Percentiles rank a stretch among this genome's conserved stretches.
phyloP scores from a whole-genome alignment of 1,140 invertebrate genomes.

The Sitophilus oryzae region DNA sequence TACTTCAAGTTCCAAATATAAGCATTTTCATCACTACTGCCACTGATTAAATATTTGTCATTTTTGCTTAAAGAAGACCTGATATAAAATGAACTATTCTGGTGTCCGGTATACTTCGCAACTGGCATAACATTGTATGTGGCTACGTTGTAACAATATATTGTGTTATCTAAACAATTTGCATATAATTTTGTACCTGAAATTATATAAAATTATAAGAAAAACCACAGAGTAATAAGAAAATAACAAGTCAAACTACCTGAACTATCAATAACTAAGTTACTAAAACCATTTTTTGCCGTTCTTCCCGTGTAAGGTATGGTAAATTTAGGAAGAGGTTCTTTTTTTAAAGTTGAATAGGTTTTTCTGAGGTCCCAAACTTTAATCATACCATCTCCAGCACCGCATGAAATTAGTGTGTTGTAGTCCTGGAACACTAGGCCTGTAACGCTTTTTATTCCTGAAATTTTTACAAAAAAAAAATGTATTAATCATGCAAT shows the following conservation, averaged over 20 bases:
- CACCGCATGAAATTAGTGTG: conserved; percentile 72
- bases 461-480: too few species aligned
- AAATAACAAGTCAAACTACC: conserved; percentile 3
- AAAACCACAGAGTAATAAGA: neutral
- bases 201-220: too few species aligned
- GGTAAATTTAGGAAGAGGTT: conserved; percentile 63
- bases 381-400: conserved; percentile 78
- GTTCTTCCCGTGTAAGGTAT: conserved; percentile 66
- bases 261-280: conserved; percentile 64
- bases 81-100: conserved; percentile 75
- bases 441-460: conserved; percentile 65
- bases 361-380: conserved; percentile 82
- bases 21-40: conserved; percentile 75
- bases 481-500: neutral
- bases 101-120: conserved; percentile 59
- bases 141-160: conserved; percentile 77
- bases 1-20: conserved; percentile 74
- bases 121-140: conserved; percentile 62
- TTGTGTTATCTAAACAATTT: conserved; percentile 77
- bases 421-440: conserved; percentile 72
- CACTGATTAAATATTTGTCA: conserved; percentile 71
- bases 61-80: conserved; percentile 74
- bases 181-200: conserved; percentile 67
- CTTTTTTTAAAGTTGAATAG: conserved; percentile 62
- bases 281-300: conserved; percentile 70